phyloP scores from a whole-genome alignment of 2,797 vertebrate species.

The Falco novaeseelandiae region DNA sequence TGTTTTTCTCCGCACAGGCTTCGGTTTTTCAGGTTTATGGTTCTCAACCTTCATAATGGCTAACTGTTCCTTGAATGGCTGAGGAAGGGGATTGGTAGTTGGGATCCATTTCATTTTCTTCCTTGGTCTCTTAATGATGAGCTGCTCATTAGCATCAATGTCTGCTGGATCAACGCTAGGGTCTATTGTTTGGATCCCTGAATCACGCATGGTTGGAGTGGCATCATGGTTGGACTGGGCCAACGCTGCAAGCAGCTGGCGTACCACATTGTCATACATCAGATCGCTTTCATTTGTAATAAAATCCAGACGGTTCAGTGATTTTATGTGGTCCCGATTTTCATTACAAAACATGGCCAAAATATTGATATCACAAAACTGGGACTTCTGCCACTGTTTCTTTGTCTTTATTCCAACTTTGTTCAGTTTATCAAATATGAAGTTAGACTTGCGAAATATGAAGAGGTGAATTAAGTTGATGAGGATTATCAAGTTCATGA shows the following conservation, averaged over 20 bases:
- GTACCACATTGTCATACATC: conserved; percentile 98
- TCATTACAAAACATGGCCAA: conserved; percentile 99
- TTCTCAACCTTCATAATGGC: conserved; percentile 91
- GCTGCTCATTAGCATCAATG: conserved; percentile 85
- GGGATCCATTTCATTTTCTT: conserved; percentile 99
- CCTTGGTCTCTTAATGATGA: conserved; percentile 93
- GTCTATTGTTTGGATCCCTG: conserved; percentile 92
- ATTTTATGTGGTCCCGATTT: conserved; percentile 99
- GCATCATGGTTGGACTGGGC: conserved; percentile 97
- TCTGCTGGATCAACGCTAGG: conserved; percentile 89
- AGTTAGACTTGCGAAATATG: conserved; percentile 98
- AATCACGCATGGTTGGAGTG: conserved; percentile 93
- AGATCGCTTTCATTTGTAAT: conserved; percentile 98
- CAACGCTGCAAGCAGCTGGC: conserved; percentile 93
- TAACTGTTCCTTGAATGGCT: conserved; percentile 94
- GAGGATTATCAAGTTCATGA: conserved; percentile 96
- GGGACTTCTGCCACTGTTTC: conserved; percentile 96
- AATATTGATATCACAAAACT: conserved; percentile 99
- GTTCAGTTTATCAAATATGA: conserved; percentile 98
- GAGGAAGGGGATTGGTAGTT: conserved; percentile 90
- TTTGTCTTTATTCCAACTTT: conserved; percentile 98
- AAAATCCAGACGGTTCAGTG: conserved; percentile 96
- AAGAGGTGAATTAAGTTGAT: conserved; percentile 95
- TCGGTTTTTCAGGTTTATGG: conserved; percentile 92
- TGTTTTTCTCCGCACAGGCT: conserved; percentile 90